Percentiles rank a stretch among this genome's conserved stretches.
Conservation (phyloP, 2,113 vertebrate genomes). For the Poeciliopsis turrubarensis region DNA sequence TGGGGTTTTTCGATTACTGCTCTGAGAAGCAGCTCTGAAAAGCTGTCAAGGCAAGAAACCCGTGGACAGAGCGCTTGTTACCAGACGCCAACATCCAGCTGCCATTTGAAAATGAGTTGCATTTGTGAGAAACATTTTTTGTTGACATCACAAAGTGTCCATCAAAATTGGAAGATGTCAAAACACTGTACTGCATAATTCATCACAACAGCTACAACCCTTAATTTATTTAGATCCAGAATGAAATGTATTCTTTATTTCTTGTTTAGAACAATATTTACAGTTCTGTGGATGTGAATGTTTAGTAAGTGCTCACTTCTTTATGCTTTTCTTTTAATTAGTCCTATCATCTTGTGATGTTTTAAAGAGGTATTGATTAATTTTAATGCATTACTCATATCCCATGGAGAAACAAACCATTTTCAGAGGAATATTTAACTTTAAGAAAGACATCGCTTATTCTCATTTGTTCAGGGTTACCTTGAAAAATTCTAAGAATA, state of each 20-base stretch:
- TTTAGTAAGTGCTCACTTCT: too few species aligned
- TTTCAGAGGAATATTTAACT: background rate
- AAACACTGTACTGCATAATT: background rate
- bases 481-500: background rate
- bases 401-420: too few species aligned
- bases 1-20: conserved; percentile 44
- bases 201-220: too few species aligned
- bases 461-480: background rate
- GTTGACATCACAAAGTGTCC: conserved; percentile 14
- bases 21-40: conserved; percentile 27
- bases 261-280: too few species aligned
- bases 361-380: too few species aligned
- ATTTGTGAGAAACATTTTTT: conserved; percentile 22
- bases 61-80: conserved; percentile 39
- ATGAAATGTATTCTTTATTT: too few species aligned
- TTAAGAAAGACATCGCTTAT: background rate
- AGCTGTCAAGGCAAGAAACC: conserved; percentile 39
- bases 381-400: too few species aligned
- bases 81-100: conserved; percentile 12
- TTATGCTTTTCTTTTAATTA: too few species aligned
- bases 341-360: too few species aligned
- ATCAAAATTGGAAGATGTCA: conserved; percentile 6
- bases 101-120: conserved; percentile 3
- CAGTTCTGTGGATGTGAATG: too few species aligned
- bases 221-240: too few species aligned